Percentiles rank a stretch among this genome's conserved stretches.
These are phyloP conservation scores for Drosophila orosa DNA, from an alignment of 1,140 invertebrate species.

Conservation along the genomic window DNA sequence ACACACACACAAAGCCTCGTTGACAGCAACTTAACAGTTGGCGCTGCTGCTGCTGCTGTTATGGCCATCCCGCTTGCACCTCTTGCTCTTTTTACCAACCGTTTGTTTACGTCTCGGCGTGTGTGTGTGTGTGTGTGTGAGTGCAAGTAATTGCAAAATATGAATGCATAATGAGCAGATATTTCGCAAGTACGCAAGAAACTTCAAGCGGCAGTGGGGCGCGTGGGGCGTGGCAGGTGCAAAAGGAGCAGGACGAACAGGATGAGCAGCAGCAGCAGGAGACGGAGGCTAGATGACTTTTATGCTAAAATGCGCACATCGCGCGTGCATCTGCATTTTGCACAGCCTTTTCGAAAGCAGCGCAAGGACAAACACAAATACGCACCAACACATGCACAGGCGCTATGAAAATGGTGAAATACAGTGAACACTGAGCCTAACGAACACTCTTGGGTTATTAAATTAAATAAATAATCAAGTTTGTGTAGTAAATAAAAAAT, in stretches of 20 bases:
- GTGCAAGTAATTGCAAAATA: slow-evolving; percentile 78
- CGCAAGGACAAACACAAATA: slow-evolving; percentile 57
- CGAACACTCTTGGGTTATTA: neutral
- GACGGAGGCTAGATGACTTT: slow-evolving; percentile 57
- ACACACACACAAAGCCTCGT: slow-evolving; percentile 42
- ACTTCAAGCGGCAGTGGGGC: slow-evolving; percentile 54
- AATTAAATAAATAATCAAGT: neutral
- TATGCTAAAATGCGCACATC: slow-evolving; percentile 74
- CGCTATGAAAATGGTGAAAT: neutral
- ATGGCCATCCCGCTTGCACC: slow-evolving; percentile 47
- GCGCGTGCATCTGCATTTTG: slow-evolving; percentile 77
- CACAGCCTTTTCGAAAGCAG: slow-evolving; percentile 56
- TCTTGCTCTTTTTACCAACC: slow-evolving; percentile 66
- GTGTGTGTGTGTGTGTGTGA: slow-evolving; percentile 38
- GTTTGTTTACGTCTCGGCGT: slow-evolving; percentile 8
- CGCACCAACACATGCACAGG: slow-evolving; percentile 1
- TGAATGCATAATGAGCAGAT: slow-evolving; percentile 82
- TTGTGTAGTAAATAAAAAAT: neutral
- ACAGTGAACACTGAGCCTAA: slow-evolving; percentile 3
- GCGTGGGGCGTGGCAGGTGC: slow-evolving; percentile 7
- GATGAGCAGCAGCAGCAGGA: neutral
- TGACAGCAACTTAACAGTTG: slow-evolving; percentile 70
- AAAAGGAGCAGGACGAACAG: slow-evolving; percentile 13
- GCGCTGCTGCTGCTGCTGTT: slow-evolving; percentile 45
- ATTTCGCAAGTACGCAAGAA: slow-evolving; percentile 74